Evolutionary conservation across 2,113 vertebrate species (phyloP).

Genomic region (Tetrax tetrax): DNA sequence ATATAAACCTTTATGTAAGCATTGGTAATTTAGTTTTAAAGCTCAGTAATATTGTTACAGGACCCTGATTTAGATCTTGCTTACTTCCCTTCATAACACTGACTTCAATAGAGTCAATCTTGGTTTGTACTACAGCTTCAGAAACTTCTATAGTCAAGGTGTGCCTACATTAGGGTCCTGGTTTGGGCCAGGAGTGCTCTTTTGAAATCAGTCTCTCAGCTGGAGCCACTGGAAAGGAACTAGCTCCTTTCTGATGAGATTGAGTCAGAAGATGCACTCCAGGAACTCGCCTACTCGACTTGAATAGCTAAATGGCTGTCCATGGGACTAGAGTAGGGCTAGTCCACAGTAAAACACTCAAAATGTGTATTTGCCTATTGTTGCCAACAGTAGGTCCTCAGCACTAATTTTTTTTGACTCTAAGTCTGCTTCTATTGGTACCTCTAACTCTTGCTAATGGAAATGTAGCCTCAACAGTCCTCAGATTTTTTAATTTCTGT

Average conservation of each 20-base stretch:
- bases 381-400: background rate
- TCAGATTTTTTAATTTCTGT: background rate
- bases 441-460: background rate
- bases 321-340: background rate
- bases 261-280: background rate
- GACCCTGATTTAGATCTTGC: background rate
- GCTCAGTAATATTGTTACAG: background rate
- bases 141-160: background rate
- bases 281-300: background rate
- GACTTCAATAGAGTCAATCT: background rate
- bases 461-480: background rate
- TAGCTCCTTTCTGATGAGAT: background rate
- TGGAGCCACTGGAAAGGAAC: background rate
- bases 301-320: background rate
- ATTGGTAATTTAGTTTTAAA: background rate
- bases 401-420: background rate
- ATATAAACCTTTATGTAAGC: background rate
- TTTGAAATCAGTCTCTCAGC: background rate
- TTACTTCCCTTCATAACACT: background rate
- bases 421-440: background rate
- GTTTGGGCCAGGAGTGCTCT: background rate
- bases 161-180: background rate
- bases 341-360: background rate
- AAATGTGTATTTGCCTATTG: background rate
- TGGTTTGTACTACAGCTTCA: background rate